Conservation (phyloP, 2,888 invertebrate genomes). For the Caenorhabditis doughertyi region DNA sequence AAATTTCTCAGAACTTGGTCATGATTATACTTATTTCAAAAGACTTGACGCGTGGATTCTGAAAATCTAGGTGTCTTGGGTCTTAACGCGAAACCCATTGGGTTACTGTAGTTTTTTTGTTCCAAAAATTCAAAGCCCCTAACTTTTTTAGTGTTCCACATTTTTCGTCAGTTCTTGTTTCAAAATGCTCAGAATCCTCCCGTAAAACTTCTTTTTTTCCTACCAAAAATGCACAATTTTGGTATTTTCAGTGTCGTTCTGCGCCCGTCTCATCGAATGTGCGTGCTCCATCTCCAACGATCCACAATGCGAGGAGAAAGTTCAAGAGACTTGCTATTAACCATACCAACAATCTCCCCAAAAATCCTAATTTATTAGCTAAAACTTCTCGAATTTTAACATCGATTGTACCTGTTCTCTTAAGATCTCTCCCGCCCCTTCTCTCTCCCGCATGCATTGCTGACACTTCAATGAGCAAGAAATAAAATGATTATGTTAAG, state of each 20-base stretch:
- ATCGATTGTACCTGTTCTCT: neutral
- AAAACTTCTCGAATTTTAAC: too few species aligned
- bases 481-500: neutral
- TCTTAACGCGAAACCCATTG: neutral
- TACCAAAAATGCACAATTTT: neutral
- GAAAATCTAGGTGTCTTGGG: neutral
- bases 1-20: neutral
- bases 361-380: too few species aligned
- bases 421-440: neutral
- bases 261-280: slow-evolving; percentile 54
- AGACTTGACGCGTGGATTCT: neutral
- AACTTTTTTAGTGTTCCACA: neutral
- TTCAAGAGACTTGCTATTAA: slow-evolving; percentile 55
- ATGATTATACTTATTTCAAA: neutral
- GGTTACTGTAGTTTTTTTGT: neutral
- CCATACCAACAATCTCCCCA: neutral
- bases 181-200: neutral
- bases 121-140: neutral
- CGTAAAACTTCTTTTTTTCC: neutral
- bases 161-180: neutral
- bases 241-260: slow-evolving; percentile 58
- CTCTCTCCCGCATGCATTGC: too few species aligned
- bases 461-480: neutral
- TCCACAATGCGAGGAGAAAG: slow-evolving; percentile 45
- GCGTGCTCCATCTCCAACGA: slow-evolving; percentile 64